A percentile compares a stretch with the other conserved stretches of the same genome.
Conservation (phyloP, 1,140 invertebrate genomes). For the Pinna nobilis region DNA sequence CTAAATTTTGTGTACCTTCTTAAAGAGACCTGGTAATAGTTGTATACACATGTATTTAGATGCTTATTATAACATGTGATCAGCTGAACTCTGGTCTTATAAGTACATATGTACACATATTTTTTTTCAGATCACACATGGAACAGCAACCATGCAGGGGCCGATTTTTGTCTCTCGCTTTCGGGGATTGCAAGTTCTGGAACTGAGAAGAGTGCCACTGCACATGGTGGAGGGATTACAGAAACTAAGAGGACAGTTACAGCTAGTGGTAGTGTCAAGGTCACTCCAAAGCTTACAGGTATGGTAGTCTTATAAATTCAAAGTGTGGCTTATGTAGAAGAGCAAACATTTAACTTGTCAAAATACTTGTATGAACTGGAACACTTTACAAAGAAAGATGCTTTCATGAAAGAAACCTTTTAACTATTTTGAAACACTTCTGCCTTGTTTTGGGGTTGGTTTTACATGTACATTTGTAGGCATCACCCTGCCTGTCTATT, state of each 20-base stretch:
- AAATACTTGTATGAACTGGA: too few relatives aligned
- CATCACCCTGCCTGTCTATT: too few relatives aligned
- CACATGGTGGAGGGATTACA: constrained; percentile 60
- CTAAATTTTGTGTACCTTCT: neutral
- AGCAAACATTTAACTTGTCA: too few relatives aligned
- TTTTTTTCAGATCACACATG: constrained; percentile 54
- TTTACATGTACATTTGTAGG: too few relatives aligned
- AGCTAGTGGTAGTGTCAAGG: constrained; percentile 41
- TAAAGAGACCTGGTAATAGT: neutral
- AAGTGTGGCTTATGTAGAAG: too few relatives aligned
- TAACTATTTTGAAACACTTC: too few relatives aligned
- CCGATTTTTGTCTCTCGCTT: constrained; percentile 53
- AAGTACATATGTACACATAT: neutral
- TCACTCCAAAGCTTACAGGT: constrained; percentile 54
- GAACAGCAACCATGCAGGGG: constrained; percentile 51
- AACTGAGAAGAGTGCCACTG: constrained; percentile 55
- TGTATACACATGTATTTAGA: neutral
- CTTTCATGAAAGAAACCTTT: too few relatives aligned
- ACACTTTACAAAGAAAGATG: too few relatives aligned
- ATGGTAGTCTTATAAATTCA: too few relatives aligned
- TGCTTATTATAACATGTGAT: neutral
- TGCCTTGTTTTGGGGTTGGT: too few relatives aligned
- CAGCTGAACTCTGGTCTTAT: neutral
- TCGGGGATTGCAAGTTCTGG: constrained; percentile 44
- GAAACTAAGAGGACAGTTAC: constrained; percentile 41